Conservation (phyloP, 37 sponge, comb jelly and placozoan species). For the Beroe forskalii region DNA sequence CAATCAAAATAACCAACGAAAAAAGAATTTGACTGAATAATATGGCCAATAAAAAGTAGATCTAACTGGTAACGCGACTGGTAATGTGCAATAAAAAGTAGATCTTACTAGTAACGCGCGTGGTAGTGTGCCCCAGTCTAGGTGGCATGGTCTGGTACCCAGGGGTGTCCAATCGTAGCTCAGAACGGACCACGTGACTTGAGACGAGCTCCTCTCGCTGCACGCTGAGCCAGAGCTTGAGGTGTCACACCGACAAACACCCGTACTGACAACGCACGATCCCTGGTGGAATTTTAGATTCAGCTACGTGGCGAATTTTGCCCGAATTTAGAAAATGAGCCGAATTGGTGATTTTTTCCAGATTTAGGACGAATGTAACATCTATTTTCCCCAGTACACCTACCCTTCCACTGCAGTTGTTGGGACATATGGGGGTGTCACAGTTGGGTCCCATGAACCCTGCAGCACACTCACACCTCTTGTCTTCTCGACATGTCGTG, state of each 20-base stretch:
- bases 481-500: neutral
- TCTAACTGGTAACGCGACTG: neutral
- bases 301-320: too few relatives aligned
- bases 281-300: too few relatives aligned
- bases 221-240: neutral
- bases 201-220: constrained; percentile 3
- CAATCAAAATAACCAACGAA: too few relatives aligned
- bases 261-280: constrained; percentile 5
- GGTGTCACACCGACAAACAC: constrained; percentile 15
- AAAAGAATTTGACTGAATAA: too few relatives aligned
- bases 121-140: constrained; percentile 19
- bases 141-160: neutral
- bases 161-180: constrained; percentile 55
- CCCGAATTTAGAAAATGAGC: too few relatives aligned
- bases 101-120: neutral
- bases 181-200: neutral
- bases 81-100: neutral
- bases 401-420: constrained; percentile 11
- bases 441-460: constrained; percentile 55
- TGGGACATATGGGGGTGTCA: neutral
- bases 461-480: neutral
- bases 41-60: too few relatives aligned
- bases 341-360: too few relatives aligned
- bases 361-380: too few relatives aligned
- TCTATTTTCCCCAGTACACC: too few relatives aligned